A percentile compares a stretch with the other conserved stretches of the same genome.
Conservation (phyloP, 2,797 vertebrate genomes). For the Dermochelys coriacea region DNA sequence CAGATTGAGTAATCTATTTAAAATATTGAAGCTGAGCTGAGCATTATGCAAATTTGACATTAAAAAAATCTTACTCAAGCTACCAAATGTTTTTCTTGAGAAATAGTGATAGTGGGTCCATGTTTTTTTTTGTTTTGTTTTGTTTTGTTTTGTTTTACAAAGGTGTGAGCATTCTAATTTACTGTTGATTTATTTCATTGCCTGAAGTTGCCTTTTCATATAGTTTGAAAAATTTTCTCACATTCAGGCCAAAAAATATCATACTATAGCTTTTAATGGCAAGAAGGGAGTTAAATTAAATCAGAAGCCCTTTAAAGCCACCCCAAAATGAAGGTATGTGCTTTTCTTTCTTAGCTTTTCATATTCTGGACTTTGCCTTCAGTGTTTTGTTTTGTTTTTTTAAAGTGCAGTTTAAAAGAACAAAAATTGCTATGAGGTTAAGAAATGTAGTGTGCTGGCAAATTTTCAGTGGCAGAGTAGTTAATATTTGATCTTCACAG, state of each 20-base stretch:
- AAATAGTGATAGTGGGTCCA: slow-evolving; percentile 66
- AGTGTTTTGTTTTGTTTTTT: neutral
- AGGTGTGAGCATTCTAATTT: slow-evolving; percentile 14
- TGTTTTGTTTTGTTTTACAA: neutral
- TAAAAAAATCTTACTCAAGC: slow-evolving; percentile 40
- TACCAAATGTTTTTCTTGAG: slow-evolving; percentile 59
- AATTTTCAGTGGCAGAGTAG: neutral
- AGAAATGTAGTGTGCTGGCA: neutral
- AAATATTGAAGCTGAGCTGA: slow-evolving; percentile 56
- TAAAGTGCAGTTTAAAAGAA: neutral
- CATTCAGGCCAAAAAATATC: slow-evolving; percentile 14
- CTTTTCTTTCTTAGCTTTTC: neutral
- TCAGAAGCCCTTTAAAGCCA: neutral
- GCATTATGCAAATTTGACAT: slow-evolving; percentile 34
- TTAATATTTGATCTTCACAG: neutral
- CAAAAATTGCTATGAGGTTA: neutral
- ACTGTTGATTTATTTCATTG: slow-evolving; percentile 41
- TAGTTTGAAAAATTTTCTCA: slow-evolving; percentile 52
- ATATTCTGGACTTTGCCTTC: neutral
- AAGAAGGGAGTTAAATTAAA: neutral
- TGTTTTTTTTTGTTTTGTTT: neutral
- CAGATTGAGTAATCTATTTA: slow-evolving; percentile 69
- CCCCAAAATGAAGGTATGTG: slow-evolving; percentile 5
- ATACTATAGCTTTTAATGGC: slow-evolving; percentile 55
- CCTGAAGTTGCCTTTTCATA: slow-evolving; percentile 44